Evolutionary conservation across 2,797 vertebrate genomes (phyloP).

Genomic region (Valencia hispanica): DNA sequence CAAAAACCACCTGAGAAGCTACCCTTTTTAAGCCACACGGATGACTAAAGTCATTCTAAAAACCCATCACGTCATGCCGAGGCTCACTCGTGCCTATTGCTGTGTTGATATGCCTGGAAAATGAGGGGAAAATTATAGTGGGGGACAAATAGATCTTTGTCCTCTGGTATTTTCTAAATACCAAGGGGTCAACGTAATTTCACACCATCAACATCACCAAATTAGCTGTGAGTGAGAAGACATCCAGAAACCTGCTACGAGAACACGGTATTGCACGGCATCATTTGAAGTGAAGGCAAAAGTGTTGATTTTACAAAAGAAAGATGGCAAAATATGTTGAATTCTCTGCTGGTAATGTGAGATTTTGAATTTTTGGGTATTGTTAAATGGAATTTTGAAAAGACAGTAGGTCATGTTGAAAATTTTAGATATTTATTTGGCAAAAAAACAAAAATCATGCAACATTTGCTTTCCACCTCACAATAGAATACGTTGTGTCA

Average conservation of each 20-base stretch:
- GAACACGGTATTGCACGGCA: not conserved
- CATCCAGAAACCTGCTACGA: not conserved
- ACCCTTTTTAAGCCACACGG: not conserved
- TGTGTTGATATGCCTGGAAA: conserved; percentile 28
- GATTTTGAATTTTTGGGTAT: too few relatives aligned
- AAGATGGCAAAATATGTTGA: not conserved
- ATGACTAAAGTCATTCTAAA: conserved; percentile 14
- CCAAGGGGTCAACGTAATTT: conserved; percentile 71
- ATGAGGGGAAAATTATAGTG: conserved; percentile 43
- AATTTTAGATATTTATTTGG: too few relatives aligned
- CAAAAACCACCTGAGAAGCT: not conserved
- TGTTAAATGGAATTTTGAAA: too few relatives aligned
- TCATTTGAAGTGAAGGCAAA: not conserved
- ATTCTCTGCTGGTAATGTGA: not conserved
- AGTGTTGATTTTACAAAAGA: not conserved
- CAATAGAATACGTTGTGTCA: too few relatives aligned
- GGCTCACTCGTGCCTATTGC: conserved; percentile 19
- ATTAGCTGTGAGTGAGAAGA: conserved; percentile 40
- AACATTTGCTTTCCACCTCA: too few relatives aligned
- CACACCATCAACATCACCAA: conserved; percentile 39
- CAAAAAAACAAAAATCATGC: too few relatives aligned
- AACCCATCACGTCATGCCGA: not conserved
- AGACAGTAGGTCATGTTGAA: too few relatives aligned
- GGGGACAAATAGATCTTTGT: conserved; percentile 17
- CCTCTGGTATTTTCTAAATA: conserved; percentile 66